Percentiles rank a stretch among this genome's conserved stretches.
Evolutionary conservation across 2,888 invertebrate species (phyloP).

Genomic region (Alcis repandata): DNA sequence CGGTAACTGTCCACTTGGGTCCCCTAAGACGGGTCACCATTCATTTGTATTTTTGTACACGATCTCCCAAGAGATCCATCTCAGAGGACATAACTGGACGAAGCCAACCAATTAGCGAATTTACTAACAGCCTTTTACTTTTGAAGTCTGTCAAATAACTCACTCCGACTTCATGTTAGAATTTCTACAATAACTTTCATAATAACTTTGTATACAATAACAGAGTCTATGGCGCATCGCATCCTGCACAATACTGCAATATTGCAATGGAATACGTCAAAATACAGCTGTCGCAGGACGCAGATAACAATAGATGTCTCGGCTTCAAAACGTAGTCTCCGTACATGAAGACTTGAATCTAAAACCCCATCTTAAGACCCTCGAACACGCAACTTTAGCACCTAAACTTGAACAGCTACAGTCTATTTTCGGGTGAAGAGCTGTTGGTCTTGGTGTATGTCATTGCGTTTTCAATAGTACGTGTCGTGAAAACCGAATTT

Average conservation of each 20-base stretch:
- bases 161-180: not conserved
- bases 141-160: not conserved
- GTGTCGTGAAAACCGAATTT: slow-evolving; percentile 47
- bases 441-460: slow-evolving; percentile 12
- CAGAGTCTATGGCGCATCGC: slow-evolving; percentile 7
- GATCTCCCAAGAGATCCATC: too few species aligned
- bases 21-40: too few species aligned
- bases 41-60: too few species aligned
- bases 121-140: not conserved
- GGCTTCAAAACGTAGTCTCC: slow-evolving; percentile 28
- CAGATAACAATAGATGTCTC: slow-evolving; percentile 41
- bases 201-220: slow-evolving; percentile 18
- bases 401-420: not conserved
- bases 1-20: too few species aligned
- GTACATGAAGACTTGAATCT: slow-evolving; percentile 12
- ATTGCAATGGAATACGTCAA: slow-evolving; percentile 44
- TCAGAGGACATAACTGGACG: too few species aligned
- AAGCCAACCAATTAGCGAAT: too few species aligned
- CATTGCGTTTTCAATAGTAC: slow-evolving; percentile 43
- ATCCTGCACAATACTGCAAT: slow-evolving; percentile 35
- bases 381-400: slow-evolving; percentile 3
- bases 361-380: slow-evolving; percentile 12
- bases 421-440: slow-evolving; percentile 9
- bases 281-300: slow-evolving; percentile 39
- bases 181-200: not conserved